Percentiles rank a stretch among this genome's conserved stretches.
phyloP scores from a whole-genome alignment of 2,888 invertebrate genomes.

The Caenorhabditis macrosperma region DNA sequence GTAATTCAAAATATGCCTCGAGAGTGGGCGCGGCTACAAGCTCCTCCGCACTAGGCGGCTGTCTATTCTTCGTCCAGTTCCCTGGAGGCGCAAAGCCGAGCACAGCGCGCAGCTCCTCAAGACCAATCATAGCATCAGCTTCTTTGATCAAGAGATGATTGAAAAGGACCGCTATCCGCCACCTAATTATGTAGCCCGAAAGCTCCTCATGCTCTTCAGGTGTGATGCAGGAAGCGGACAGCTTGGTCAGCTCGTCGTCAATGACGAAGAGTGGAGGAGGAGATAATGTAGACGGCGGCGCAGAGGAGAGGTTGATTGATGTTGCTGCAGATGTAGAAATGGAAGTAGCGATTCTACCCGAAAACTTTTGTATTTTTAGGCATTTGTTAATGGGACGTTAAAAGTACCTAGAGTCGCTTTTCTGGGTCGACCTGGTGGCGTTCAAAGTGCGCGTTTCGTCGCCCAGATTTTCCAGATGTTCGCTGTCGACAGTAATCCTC shows the following conservation, averaged over 20 bases:
- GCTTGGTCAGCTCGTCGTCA: constrained; percentile 43
- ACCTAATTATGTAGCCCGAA: constrained; percentile 41
- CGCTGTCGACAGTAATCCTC: too few relatives aligned
- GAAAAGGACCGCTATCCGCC: constrained; percentile 16
- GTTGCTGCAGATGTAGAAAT: constrained; percentile 33
- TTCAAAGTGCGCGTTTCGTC: too few relatives aligned
- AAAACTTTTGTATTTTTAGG: constrained; percentile 26
- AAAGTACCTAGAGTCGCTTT: too few relatives aligned
- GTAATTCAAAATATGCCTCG: constrained; percentile 50
- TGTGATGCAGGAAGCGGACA: constrained; percentile 39
- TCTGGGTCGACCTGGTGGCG: too few relatives aligned
- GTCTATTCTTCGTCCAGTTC: constrained; percentile 43
- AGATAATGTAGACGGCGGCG: constrained; percentile 6
- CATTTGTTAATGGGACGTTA: constrained; percentile 30
- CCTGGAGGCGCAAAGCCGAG: constrained; percentile 48
- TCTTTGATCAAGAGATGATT: constrained; percentile 29
- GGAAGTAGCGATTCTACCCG: constrained; percentile 27
- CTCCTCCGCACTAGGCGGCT: constrained; percentile 34
- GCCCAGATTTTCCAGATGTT: too few relatives aligned
- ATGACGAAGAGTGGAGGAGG: constrained; percentile 39
- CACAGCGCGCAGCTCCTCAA: constrained; percentile 50
- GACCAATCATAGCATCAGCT: constrained; percentile 40
- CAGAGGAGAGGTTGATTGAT: constrained; percentile 3
- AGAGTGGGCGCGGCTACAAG: constrained; percentile 36
- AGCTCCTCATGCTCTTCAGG: constrained; percentile 40